phyloP scores from a whole-genome alignment of 2,797 vertebrate species.

The Pseudotriccus pelzelni region DNA sequence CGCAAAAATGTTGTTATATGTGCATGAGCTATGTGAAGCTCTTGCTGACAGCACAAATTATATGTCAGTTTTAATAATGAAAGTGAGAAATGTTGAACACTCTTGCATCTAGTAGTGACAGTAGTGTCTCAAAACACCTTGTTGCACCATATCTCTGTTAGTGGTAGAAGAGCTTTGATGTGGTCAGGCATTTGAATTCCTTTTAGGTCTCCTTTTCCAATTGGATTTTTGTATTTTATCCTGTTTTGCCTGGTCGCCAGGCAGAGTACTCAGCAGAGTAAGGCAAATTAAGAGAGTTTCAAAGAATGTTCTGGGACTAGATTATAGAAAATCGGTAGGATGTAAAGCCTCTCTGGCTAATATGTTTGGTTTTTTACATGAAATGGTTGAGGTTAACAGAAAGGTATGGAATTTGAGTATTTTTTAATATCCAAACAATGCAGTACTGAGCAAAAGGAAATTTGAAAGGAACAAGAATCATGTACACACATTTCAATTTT shows the following conservation, averaged over 20 bases:
- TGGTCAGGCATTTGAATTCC: background rate
- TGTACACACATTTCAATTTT: background rate
- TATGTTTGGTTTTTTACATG: background rate
- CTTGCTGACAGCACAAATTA: background rate
- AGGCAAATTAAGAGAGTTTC: background rate
- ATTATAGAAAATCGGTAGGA: background rate
- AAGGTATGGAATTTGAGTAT: background rate
- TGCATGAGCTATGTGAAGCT: background rate
- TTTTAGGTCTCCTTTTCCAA: background rate
- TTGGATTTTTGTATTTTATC: background rate
- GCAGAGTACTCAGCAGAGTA: background rate
- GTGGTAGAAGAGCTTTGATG: background rate
- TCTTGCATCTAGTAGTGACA: background rate
- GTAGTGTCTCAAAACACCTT: background rate
- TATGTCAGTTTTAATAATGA: background rate
- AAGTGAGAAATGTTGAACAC: background rate
- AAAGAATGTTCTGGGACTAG: background rate
- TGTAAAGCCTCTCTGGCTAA: background rate
- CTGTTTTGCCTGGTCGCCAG: background rate
- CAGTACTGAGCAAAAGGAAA: background rate
- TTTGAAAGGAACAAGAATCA: background rate
- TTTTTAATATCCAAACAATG: background rate
- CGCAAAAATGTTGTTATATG: background rate
- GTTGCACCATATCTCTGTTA: background rate
- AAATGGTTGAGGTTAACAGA: background rate